phyloP scores from a whole-genome alignment of 1,140 invertebrate species.

The Eueides isabella region DNA sequence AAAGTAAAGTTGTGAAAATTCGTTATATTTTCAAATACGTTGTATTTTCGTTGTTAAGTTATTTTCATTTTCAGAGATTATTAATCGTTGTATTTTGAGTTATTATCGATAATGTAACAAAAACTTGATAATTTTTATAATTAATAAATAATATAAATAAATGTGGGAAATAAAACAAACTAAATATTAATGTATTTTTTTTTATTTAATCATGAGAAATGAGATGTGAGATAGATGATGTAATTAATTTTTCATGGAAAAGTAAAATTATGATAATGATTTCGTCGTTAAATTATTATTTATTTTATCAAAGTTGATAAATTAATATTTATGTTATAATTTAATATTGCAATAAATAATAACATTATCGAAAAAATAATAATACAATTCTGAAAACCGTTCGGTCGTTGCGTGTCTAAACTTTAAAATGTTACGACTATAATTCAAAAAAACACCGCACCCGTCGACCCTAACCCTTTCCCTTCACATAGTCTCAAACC shows the following conservation, averaged over 20 bases:
- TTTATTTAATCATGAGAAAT: background rate
- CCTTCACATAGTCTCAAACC: slow-evolving; percentile 55
- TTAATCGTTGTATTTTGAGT: background rate
- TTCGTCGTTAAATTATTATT: background rate
- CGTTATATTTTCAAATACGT: no score
- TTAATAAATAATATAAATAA: background rate
- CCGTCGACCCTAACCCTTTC: slow-evolving; percentile 63
- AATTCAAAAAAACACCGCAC: slow-evolving; percentile 23
- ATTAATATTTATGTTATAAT: no score
- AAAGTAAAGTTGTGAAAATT: no score
- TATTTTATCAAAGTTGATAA: no score
- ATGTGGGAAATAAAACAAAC: background rate
- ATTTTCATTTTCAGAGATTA: no score
- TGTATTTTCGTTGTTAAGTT: background rate
- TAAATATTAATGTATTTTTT: background rate
- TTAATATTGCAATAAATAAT: no score
- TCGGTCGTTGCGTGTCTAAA: slow-evolving; percentile 3
- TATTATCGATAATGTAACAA: background rate
- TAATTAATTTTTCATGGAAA: background rate
- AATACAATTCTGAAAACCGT: slow-evolving; percentile 3
- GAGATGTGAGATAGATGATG: no score
- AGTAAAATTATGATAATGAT: background rate
- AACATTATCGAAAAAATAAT: background rate
- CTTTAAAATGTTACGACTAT: background rate
- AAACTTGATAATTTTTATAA: background rate